Base-by-base conservation (phyloP, 2,888 invertebrate genomes). In the Lymantria monacha region DNA sequence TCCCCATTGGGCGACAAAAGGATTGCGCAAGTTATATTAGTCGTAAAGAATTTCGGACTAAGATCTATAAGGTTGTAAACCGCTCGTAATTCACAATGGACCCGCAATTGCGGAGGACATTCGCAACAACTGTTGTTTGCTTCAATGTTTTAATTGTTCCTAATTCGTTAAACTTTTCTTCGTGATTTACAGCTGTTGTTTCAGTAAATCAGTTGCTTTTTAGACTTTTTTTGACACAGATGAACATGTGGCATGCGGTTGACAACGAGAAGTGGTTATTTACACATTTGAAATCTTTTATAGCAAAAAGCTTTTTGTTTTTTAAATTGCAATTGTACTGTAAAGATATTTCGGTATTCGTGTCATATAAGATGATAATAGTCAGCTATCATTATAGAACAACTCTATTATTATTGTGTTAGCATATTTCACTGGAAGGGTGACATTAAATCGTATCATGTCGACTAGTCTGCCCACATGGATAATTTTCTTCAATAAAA, bases 101-200 rank as follows among this genome's bases (percentile, higher is more conserved):
- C 85, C 83, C 86, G 85, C 87, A 84, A 85, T 89, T 85, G 86
- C 82, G 80, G 83, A 79, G 84, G 85, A 85, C 88, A 89, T 90
- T 89, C 69, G 83, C 80, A 85, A 83, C 91, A 91, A 90, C 89
- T 90, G 90, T 85, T 91, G 89, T 90, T 90, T 85, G 83, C 83
- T 83, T 80, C 82, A 77, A 85, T 83, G 87, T 86, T 90, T 87
- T 90, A 91, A 90, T 90, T 88, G 90, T 89, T 85, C 80, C 83
- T 87, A 89, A 90, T 88, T 87, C 83, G 85, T 85, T 80, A 88
- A 90, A 88, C 82, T 90, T 89, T 86, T 79, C 70, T 74, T 66
- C 66, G 72, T 85, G 84, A 88, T 90, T 90, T 89, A 88, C 81
- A 74, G 72, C 75, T 83, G 82, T 85, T 87, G 82, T 83, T 85